A percentile compares a stretch with the other conserved stretches of the same genome.
phyloP scores from a whole-genome alignment of 2,113 vertebrate species.

The Leiothrix lutea region DNA sequence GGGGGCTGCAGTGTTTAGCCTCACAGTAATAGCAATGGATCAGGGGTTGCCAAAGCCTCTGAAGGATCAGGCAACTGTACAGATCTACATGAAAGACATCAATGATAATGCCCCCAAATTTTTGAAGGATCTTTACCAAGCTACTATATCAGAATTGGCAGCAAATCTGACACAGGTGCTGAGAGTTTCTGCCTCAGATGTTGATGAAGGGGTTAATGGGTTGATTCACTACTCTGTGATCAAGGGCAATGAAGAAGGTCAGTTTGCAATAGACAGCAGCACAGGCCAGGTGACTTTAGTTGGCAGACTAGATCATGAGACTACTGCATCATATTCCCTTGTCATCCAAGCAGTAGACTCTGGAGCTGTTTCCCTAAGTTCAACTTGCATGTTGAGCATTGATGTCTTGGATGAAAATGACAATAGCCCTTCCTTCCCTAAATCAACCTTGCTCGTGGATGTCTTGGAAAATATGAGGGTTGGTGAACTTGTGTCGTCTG shows the following conservation, averaged over 20 bases:
- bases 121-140: conserved; percentile 94
- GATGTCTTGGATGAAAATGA: conserved; percentile 95
- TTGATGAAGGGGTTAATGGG: conserved; percentile 92
- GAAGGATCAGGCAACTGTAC: conserved; percentile 93
- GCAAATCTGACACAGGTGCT: conserved; percentile 90
- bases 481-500: conserved; percentile 92
- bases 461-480: conserved; percentile 95
- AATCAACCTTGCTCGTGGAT: conserved; percentile 85
- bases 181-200: conserved; percentile 92
- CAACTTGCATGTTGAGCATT: conserved; percentile 88
- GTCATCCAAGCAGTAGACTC: conserved; percentile 90
- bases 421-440: conserved; percentile 91
- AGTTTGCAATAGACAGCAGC: conserved; percentile 84
- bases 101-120: conserved; percentile 97
- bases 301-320: conserved; percentile 92
- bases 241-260: conserved; percentile 90
- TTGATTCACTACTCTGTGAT: conserved; percentile 85
- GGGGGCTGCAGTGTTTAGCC: conserved; percentile 89
- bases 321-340: conserved; percentile 86
- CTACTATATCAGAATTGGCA: conserved; percentile 90
- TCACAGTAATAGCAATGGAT: conserved; percentile 87
- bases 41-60: conserved; percentile 94
- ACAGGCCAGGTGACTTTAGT: conserved; percentile 91
- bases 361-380: conserved; percentile 79
- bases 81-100: conserved; percentile 93